phyloP scores from a whole-genome alignment of 2,888 invertebrate species.

The Xiphydria camelus region DNA sequence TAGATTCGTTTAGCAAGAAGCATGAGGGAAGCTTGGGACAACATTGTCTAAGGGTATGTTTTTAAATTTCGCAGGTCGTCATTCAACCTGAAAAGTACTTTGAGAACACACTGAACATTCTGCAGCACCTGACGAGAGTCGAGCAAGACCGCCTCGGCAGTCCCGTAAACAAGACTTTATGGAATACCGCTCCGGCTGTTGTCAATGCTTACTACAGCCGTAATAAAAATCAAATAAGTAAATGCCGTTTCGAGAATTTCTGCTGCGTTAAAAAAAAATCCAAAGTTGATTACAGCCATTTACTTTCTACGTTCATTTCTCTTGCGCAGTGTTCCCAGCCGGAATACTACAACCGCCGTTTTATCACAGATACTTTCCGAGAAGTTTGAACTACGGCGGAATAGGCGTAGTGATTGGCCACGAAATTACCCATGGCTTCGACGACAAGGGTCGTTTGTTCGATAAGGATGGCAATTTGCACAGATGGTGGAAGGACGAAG shows the following conservation, averaged over 20 bases:
- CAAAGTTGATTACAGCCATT: background rate
- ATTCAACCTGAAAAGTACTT: slow-evolving; percentile 78
- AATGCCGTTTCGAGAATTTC: slow-evolving; percentile 36
- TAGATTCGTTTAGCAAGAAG: too few relatives aligned
- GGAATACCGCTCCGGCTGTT: slow-evolving; percentile 86
- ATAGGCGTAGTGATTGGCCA: slow-evolving; percentile 93
- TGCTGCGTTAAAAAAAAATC: too few relatives aligned
- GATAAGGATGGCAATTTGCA: slow-evolving; percentile 92
- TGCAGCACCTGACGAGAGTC: slow-evolving; percentile 72
- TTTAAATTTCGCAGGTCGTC: slow-evolving; percentile 56
- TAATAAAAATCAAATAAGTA: slow-evolving; percentile 90
- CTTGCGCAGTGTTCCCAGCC: slow-evolving; percentile 79
- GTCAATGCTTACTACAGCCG: slow-evolving; percentile 96
- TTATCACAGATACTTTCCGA: slow-evolving; percentile 83
- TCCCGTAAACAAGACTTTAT: slow-evolving; percentile 77
- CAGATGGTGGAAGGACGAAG: slow-evolving; percentile 80
- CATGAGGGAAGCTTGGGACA: too few relatives aligned
- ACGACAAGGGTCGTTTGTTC: slow-evolving; percentile 88
- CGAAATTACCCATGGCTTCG: slow-evolving; percentile 90
- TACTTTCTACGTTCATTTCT: slow-evolving; percentile 7
- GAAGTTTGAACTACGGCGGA: slow-evolving; percentile 82
- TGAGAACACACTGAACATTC: slow-evolving; percentile 78
- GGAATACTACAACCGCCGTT: slow-evolving; percentile 95
- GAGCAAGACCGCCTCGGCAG: slow-evolving; percentile 73
- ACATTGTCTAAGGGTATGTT: too few relatives aligned